A percentile compares a stretch with the other conserved stretches of the same genome.
phyloP scores from a whole-genome alignment of 2,113 vertebrate genomes.

The Campylomormyrus numenius region DNA sequence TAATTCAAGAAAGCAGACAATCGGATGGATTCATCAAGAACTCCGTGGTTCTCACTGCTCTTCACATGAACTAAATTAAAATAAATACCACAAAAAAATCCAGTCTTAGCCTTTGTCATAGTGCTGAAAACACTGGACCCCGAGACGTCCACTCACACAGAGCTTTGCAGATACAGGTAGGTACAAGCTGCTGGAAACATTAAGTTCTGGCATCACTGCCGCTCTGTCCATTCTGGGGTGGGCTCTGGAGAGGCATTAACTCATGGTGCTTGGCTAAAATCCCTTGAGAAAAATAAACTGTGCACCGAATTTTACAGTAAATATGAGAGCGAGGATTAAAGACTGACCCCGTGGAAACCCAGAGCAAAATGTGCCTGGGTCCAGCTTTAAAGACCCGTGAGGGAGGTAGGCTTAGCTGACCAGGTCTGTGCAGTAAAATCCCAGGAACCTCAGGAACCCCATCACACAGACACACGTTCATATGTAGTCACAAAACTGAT shows the following conservation, averaged over 20 bases:
- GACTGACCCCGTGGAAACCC: neutral
- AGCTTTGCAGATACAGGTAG: neutral
- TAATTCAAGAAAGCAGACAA: neutral
- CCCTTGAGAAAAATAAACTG: neutral
- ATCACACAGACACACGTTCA: neutral
- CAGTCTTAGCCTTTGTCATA: neutral
- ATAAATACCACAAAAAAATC: neutral
- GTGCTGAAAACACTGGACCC: neutral
- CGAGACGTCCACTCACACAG: neutral
- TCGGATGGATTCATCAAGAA: neutral
- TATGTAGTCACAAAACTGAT: neutral
- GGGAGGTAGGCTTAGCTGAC: neutral
- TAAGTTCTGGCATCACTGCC: neutral
- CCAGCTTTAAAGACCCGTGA: neutral
- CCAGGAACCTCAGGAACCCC: neutral
- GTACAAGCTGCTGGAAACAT: neutral
- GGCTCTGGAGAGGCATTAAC: neutral
- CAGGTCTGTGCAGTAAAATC: neutral
- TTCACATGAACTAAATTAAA: neutral
- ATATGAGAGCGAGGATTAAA: neutral
- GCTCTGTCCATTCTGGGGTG: neutral
- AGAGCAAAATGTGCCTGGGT: neutral
- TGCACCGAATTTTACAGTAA: neutral
- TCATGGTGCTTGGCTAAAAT: neutral
- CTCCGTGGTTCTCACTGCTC: neutral